A percentile compares a stretch with the other conserved stretches of the same genome.
phyloP scores from a whole-genome alignment of 2,113 vertebrate species.

The Illadopsis cleaveri region DNA sequence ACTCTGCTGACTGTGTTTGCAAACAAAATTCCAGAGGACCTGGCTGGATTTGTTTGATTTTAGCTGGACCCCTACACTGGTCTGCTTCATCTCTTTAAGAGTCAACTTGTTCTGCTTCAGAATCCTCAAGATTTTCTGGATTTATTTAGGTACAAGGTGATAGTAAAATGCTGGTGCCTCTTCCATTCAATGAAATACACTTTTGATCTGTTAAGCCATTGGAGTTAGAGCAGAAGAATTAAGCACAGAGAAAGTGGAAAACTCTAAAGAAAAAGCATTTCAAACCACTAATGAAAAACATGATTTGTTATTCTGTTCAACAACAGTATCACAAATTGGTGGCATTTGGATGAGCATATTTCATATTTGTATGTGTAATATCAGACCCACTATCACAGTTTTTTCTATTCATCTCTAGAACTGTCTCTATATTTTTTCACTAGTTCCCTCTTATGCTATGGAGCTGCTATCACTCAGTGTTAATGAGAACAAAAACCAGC shows the following conservation, averaged over 20 bases:
- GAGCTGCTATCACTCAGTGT: not conserved
- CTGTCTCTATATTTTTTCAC: not conserved
- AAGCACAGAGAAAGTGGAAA: not conserved
- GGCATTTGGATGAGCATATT: not conserved
- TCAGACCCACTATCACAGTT: not conserved
- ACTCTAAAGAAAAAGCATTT: not conserved
- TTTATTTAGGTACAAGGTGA: not conserved
- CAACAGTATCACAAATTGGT: not conserved
- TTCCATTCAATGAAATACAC: not conserved
- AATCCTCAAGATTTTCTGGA: not conserved
- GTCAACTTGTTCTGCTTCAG: not conserved
- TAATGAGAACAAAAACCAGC: not conserved
- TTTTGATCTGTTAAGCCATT: not conserved
- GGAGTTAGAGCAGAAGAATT: not conserved
- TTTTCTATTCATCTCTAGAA: not conserved
- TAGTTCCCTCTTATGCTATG: not conserved
- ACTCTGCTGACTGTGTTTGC: not conserved
- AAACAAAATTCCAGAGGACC: not conserved
- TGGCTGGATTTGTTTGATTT: not conserved
- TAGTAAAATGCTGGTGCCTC: not conserved
- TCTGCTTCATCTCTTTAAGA: not conserved
- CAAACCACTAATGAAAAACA: not conserved
- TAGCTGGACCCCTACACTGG: not conserved
- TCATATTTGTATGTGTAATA: not conserved
- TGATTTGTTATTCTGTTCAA: not conserved